phyloP scores from a whole-genome alignment of 2,113 vertebrate genomes.

The Catharus minimus region DNA sequence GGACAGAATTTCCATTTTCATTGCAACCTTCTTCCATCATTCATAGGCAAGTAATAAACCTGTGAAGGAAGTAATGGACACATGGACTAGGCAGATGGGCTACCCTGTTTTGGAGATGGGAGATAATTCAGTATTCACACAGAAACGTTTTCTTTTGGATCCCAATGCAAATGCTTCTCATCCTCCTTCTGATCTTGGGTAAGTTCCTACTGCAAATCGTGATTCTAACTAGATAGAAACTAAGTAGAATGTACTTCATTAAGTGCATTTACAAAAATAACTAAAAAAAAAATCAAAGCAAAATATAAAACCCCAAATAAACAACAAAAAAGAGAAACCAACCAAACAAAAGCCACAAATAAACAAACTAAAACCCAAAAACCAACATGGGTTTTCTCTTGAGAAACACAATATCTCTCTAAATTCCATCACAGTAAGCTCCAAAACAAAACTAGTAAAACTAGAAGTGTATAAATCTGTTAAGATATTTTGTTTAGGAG shows the following conservation, averaged over 20 bases:
- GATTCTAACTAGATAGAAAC: neutral
- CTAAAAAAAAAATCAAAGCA: neutral
- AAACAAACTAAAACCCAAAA: neutral
- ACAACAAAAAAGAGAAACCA: neutral
- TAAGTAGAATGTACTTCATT: neutral
- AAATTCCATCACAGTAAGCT: neutral
- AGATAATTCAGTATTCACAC: conserved; percentile 58
- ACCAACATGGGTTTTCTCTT: neutral
- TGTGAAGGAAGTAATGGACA: conserved; percentile 90
- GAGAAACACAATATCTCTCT: neutral
- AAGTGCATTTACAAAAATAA: neutral
- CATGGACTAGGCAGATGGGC: conserved; percentile 97
- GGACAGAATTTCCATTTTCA: neutral
- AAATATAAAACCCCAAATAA: neutral
- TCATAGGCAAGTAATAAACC: conserved; percentile 81
- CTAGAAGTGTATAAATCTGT: neutral
- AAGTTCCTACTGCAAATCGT: conserved; percentile 13
- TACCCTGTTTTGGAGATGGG: conserved; percentile 84
- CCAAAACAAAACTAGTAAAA: neutral
- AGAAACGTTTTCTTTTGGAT: conserved; percentile 90
- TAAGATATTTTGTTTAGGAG: neutral
- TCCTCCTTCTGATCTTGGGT: conserved; percentile 81
- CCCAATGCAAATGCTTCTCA: conserved; percentile 74
- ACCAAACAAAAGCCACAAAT: neutral
- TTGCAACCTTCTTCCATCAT: neutral